Base-by-base conservation (phyloP, 2,113 vertebrate species). In the Crypturellus undulatus region DNA sequence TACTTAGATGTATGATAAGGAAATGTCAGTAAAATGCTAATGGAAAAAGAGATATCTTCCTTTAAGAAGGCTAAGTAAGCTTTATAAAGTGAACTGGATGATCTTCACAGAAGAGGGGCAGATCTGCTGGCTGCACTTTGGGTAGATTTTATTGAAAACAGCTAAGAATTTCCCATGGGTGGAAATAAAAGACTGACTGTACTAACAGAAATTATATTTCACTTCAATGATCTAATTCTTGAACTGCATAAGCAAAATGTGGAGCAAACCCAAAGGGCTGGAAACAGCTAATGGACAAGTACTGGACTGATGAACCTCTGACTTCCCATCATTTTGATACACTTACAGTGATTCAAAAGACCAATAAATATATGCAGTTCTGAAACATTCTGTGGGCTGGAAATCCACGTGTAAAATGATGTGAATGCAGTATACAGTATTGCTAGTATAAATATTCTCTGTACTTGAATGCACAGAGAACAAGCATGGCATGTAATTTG, bases 221-320 rank as follows among this genome's bases (percentile, higher is more conserved):
- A 81, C 47, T 86, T 88, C 65, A 54, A 62, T 90, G 63, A 96
- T 70, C 70, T 52, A 84, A 91, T 95, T 93, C 73, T 75, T 94
- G 73, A 94, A 93, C 92, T 72, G 24, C 45, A 72, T 65, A 82
- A 45, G 28, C 73, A 71, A 75, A 94, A 70, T n/a, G 4, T 19
- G 86, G 40, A 95, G 77, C 51, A 84, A 95, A 96, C 42, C 84
- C 32, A 87, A 90, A 71, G 2, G n/a, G 2, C 7, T 5, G 19
- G 90, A 90, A 24, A 25, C 36, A 91, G 0, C 11, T 75, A 54
- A 58, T 15, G 90, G 30, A 6, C n/a, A 84, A 15, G 12, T 16
- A 79, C 10, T 84, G 51, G 76, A 30, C 30, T 94, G 78, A 42
- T 8, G 24, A 80, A 6, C 71, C 42, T 63, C 40, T 77, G 81